Evolutionary conservation across 92 coral and sea anemone genomes (phyloP).

Genomic region (Umimayanthus chanpuru): DNA sequence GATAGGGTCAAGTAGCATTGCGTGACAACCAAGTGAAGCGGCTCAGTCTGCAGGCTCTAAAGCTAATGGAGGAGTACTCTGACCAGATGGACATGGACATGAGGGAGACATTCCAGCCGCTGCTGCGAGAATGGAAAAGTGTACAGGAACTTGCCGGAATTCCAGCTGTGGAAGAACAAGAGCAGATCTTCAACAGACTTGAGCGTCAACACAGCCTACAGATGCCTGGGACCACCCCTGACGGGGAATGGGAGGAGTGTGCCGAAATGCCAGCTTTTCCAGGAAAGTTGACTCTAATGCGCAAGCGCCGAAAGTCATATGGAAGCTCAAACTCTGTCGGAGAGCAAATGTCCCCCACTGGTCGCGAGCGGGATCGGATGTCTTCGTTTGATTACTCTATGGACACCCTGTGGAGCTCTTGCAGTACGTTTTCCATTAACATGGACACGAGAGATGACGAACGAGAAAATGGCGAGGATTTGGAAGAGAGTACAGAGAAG

Average conservation of each 20-base stretch:
- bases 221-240: slow-evolving; percentile 32
- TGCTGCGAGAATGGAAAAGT: slow-evolving; percentile 88
- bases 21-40: slow-evolving; percentile 77
- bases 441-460: slow-evolving; percentile 66
- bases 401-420: slow-evolving; percentile 88
- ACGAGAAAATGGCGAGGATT: slow-evolving; percentile 24
- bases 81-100: slow-evolving; percentile 84
- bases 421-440: slow-evolving; percentile 79
- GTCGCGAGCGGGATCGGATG: slow-evolving; percentile 62
- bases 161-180: slow-evolving; percentile 61
- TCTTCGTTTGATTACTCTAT: slow-evolving; percentile 73
- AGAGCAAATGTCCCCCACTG: slow-evolving; percentile 28
- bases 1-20: slow-evolving; percentile 79
- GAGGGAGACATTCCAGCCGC: slow-evolving; percentile 82
- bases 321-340: slow-evolving; percentile 34
- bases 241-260: slow-evolving; percentile 47
- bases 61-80: slow-evolving; percentile 79
- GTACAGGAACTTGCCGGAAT: slow-evolving; percentile 90
- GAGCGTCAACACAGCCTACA: slow-evolving; percentile 50
- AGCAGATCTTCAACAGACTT: slow-evolving; percentile 44
- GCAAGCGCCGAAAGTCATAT: slow-evolving; percentile 1
- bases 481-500: slow-evolving; percentile 2
- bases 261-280: slow-evolving; percentile 43
- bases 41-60: slow-evolving; percentile 79
- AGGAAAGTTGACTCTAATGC: background rate